Evolutionary conservation across 2,797 vertebrate species (phyloP), one percentile per base, ranked within the genome.

Genomic region (Eospalax fontanierii): DNA sequence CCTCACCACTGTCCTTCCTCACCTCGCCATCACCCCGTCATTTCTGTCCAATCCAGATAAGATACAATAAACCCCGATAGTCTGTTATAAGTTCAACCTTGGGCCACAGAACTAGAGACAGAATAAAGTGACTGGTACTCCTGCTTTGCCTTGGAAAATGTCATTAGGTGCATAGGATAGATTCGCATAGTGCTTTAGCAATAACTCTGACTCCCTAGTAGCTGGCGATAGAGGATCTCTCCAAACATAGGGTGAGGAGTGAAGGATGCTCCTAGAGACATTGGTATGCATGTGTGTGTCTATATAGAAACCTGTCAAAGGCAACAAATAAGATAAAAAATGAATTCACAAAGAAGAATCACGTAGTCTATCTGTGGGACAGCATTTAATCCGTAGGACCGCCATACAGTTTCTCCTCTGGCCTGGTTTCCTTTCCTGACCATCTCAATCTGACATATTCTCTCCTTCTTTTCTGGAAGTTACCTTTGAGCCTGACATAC

Each of bases 11-110:
- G 11, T 83, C 43, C 9, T 73, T 40, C 22, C 61, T 79, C 24
- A 9, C 0, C 12, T 84, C 71, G 87, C 88, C 3, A 0, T 38
- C 33, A 57, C 40, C 57, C 43, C 33, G 57, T 73, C 61, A 93
- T 89, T 90, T 91, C 33, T 87, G 30, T 43, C 15, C 70, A 96
- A 40, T n/a, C 10, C n/a, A 87, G 87, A 54, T 76, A 70, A 70
- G 24, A 73, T 54, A 80, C 57, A 68, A 59, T 40, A 26, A 88
- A 63, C n/a, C 50, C 11, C 65, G 57, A 35, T 0, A 50, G 16
- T 18, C 73, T 80, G 18, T 54, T 73, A 71, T 8, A 86, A 73
- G 21, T 35, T 84, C 33, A 94, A 40, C 6, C 3, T 14, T 16
- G 11, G 12, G 35, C 24, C 24, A 79, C 57, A 84, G 80, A 26